Base-by-base conservation (phyloP, 1,140 invertebrate species). In the Drosophila burlai region DNA sequence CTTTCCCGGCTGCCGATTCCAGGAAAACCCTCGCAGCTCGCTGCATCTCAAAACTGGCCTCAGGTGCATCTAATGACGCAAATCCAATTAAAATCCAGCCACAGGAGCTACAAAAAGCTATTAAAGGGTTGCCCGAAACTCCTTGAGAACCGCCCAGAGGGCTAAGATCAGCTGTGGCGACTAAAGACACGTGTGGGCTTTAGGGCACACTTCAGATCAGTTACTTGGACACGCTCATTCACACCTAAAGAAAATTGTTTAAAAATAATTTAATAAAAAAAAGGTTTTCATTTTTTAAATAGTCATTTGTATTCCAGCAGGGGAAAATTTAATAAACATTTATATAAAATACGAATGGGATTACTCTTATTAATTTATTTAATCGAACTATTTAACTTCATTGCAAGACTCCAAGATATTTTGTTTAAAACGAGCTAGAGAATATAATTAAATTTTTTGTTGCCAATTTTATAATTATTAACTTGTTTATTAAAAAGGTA, bases 61-160 rank as follows among this genome's bases (percentile, higher is more conserved):
- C 38, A 42, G 24, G 29, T 68, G 79, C 81, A 76, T 21, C 49
- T 21, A 80, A 67, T 84, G 64, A 75, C 65, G 83, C 75, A 86
- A 72, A 46, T 82, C 43, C 26, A 50, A 40, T 36, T 7, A 43
- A 24, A 52, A 45, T 34, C 40, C 52, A 29, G 31, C 34, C 5
- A 15, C 31, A 57, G 24, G 31, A 43, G 43, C 21, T 43, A 29
- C 29, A 8, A 18, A 18, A 29, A 11, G 1, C 18, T 29, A 18
- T 40, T 10, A 2, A 40, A 57, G 36, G 40, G 40, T 54, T 34
- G 29, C 24, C 38, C 0, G 16, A 11, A 45, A 16, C 38, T 36
- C n/a, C 61, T n/a, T 29, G 15, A n/a, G 15, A 55, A 16, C 4
- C 15, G 8, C 52, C 21, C 15, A 4, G 16, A 43, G 62, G 82